Conservation (phyloP, 2,797 vertebrate species). For the Anomalospiza imberbis region DNA sequence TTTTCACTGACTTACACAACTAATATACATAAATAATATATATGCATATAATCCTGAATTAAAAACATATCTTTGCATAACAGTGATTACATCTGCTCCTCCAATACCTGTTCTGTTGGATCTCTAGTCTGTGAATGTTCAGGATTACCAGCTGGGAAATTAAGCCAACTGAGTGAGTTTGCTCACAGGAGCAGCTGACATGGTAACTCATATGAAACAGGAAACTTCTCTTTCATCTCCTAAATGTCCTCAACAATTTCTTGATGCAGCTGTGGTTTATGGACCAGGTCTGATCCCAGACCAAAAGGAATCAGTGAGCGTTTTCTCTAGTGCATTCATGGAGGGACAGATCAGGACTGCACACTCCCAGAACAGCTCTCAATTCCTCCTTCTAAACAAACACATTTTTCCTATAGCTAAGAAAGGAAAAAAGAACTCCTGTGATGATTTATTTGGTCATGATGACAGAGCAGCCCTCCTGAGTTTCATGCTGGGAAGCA, state of each 20-base stretch:
- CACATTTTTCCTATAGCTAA: background rate
- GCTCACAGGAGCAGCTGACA: background rate
- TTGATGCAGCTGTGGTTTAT: background rate
- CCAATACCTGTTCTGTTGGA: background rate
- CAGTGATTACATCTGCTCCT: background rate
- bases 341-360: background rate
- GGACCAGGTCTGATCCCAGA: background rate
- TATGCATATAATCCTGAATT: background rate
- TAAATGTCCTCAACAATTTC: background rate
- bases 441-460: background rate
- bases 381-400: background rate
- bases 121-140: background rate
- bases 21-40: background rate
- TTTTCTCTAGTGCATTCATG: background rate
- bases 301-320: background rate
- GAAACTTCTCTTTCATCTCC: background rate
- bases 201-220: background rate
- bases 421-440: background rate
- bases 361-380: background rate
- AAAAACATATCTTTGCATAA: background rate
- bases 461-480: background rate
- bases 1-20: background rate
- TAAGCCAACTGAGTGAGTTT: background rate
- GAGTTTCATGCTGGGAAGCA: background rate
- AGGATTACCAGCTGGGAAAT: background rate